Base-by-base conservation (phyloP, 2,888 invertebrate species). In the Creontiades dilutus region DNA sequence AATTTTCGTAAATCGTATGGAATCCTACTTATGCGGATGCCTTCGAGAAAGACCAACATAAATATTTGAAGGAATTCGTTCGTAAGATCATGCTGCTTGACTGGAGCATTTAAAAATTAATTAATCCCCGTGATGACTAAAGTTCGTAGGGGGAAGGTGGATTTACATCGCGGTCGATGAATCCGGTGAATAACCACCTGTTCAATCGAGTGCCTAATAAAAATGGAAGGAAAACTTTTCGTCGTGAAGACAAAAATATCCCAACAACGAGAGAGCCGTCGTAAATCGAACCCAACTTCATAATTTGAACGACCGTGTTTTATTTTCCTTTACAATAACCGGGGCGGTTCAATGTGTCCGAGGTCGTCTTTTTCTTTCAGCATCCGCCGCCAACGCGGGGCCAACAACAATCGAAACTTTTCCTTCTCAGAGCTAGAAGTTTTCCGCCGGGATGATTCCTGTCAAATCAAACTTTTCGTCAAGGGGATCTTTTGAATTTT, bases 401-500 rank as follows among this genome's bases (percentile, higher is more conserved):
- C 57, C 14, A n/a, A n/a, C 57, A 37, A 37, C 37, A 57, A 57
- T 57, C 57, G 57, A n/a, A 57, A 57, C 57, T 57, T 57, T 52
- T 0, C 14, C 16, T 52, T 52, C n/a, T n/a, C 57, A 57, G 57
- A n/a, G 57, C n/a, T n/a, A 7, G 57, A 57, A 57, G 57, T 57
- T 57, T 57, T n/a, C 57, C 1, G 7, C 37, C 7, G n/a, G 19
- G 57, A 57, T 57, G n/a, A 57, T n/a, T n/a, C n/a, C n/a, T 16
- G n/a, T 57, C 57, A 57, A 57, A 57, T 57, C 57, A 57, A 57
- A 57, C 57, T 57, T 57, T 7, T n/a, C n/a, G 19, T n/a, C n/a
- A 16, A n/a, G n/a, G 57, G n/a, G 57, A 57, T 57, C 57, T 57
- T 57, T 57, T 57, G 57, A 57, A 57, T n/a, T 57, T 57, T n/a